Base-by-base conservation (phyloP, 2,113 vertebrate genomes). In the Trichomycterus rosablanca region DNA sequence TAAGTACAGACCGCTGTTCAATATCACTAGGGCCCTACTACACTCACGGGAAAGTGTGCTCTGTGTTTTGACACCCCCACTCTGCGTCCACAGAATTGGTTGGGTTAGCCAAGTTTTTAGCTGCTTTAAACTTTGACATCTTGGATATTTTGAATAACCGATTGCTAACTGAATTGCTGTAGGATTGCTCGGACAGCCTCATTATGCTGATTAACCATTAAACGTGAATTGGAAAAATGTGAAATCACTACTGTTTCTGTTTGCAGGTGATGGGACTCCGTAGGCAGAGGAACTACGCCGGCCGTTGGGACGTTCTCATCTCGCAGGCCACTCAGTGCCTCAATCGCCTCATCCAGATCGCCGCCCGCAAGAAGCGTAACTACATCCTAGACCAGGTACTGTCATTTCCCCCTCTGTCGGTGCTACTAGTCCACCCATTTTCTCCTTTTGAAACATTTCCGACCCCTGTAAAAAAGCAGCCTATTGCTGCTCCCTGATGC, bases 371-470 rank as follows among this genome's bases (percentile, higher is more conserved):
- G 81, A 88, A 84, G 12, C 88, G 90, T 53, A 92, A 91, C 80
- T 92, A 92, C 68, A 91, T 92, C 50, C 82, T 92, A 22, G 90
- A 92, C 61, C 90, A 92, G 89, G 90, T 91, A 81, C 49, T 64
- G 67, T 16, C n/a, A 18, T 34, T 42, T 50, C 50, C 16, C 9
- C 11, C 20, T 63, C 11, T 9, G 46, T 40, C 39, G 14, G 51
- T 20, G 34, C 24, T n/a, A n/a, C 40, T 18, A 16, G 35, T 61
- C 48, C 50, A 15, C 20, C 22, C 19, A 4, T 1, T 2, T n/a
- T n/a, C 56, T 15, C 9, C 0, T 34, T 9, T 32, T 23, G n/a
- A 53, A 51, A 14, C 59, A 28, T 61, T 46, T 15, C 56, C 42
- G 28, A 45, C 34, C 50, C 55, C 23, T 11, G 22, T 22, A 20